Evolutionary conservation across 2,888 invertebrate species (phyloP), one percentile per base, ranked within the genome.

Genomic region (Aricia artaxerxes): DNA sequence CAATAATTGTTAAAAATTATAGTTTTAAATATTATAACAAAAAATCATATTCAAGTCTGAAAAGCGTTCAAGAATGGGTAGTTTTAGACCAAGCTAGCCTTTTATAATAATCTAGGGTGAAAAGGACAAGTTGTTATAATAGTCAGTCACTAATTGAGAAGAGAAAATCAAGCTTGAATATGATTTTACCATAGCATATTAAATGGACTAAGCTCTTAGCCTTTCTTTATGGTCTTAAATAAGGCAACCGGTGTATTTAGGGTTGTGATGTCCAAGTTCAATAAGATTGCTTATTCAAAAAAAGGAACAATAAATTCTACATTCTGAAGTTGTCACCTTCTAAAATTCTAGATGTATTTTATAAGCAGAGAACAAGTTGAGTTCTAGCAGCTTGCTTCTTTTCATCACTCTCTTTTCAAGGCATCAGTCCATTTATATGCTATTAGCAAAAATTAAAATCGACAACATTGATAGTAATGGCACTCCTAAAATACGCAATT

Each of bases 401-500:
- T 1, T 3, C 31, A 31, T 64, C n/a, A 11, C 31, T 11, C 11
- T 64, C 11, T 64, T 31, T 11, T 49, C 31, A 31, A 69, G 35
- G 4, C 57, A 57, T 57, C 35, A 35, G 35, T 38, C 69, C 69
- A 69, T 38, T 38, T 4, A 4, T 38, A 16, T 38, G 69, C 35
- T 69, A 35, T 69, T 69, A 69, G 31, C 61, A 64, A 13, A 11
- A 16, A 16, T 16, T 31, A 31, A 31, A 31, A 11, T 35, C 13
- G 9, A 69, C 35, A 64, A 64, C 64, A 64, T 31, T 69, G 4
- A 69, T 35, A 69, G 31, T 35, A 69, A 69, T 69, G 69, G 69
- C 69, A 69, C 69, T 35, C 69, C 35, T 69, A 69, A 69, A 69
- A 38, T 69, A 69, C 35, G 35, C 35, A 69, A 35, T 69, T 69